Evolutionary conservation across 2,888 invertebrate species (phyloP).

Genomic region (Endotricha flammealis): DNA sequence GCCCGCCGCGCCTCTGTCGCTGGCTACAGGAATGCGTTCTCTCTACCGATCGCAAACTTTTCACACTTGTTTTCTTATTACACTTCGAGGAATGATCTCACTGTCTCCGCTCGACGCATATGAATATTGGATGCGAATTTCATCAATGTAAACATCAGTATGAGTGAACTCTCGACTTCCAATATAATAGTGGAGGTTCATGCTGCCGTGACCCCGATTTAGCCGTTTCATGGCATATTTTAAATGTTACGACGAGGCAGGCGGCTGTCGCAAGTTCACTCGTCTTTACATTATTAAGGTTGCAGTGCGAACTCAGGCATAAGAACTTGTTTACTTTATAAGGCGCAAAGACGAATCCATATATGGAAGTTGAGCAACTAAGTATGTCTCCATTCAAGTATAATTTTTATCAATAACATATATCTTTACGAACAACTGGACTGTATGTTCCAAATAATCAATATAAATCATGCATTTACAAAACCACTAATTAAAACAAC

Average conservation of each 20-base stretch:
- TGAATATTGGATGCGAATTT: constrained; percentile 41
- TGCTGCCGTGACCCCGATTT: constrained; percentile 30
- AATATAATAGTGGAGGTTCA: constrained; percentile 19
- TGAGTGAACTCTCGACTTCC: constrained; percentile 32
- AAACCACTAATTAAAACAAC: too few species aligned
- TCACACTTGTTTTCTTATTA: constrained; percentile 39
- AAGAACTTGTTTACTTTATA: constrained; percentile 71
- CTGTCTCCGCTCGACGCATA: constrained; percentile 26
- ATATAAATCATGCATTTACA: too few species aligned
- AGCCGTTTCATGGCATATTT: constrained; percentile 36
- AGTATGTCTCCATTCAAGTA: constrained; percentile 62
- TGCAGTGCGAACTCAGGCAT: constrained; percentile 63
- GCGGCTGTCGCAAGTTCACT: constrained; percentile 39
- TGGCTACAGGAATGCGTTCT: constrained; percentile 34
- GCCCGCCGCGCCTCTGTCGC: constrained; percentile 27
- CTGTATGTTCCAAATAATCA: too few species aligned
- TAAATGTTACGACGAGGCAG: constrained; percentile 38
- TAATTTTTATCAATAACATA: constrained; percentile 41
- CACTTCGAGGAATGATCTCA: constrained; percentile 37
- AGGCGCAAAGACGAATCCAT: constrained; percentile 55
- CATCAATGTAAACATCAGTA: constrained; percentile 26
- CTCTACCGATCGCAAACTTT: constrained; percentile 29
- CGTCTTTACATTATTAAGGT: constrained; percentile 48
- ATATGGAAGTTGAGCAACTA: constrained; percentile 52
- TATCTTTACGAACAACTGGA: constrained; percentile 24